Conservation (phyloP, 92 coral and sea anemone species). For the Blastomussa wellsi region DNA sequence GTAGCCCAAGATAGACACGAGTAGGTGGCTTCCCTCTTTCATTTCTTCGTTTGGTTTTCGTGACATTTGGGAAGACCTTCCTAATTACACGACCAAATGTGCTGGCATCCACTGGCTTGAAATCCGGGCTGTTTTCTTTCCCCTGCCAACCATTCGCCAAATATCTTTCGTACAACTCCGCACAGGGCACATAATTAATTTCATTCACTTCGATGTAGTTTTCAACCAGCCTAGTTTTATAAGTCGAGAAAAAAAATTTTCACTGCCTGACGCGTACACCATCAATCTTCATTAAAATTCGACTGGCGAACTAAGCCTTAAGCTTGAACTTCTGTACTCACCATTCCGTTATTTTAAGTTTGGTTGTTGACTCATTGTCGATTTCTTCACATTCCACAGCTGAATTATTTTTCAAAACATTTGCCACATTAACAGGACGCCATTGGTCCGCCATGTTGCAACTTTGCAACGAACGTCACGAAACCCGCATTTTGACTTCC, state of each 20-base stretch:
- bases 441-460: slow-evolving; percentile 2
- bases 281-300: neutral
- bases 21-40: neutral
- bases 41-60: neutral
- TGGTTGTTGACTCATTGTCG: neutral
- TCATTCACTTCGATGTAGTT: neutral
- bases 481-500: neutral
- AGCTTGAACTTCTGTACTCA: neutral
- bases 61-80: neutral
- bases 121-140: slow-evolving; percentile 2
- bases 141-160: neutral
- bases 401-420: neutral
- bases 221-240: slow-evolving; percentile 5
- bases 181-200: neutral
- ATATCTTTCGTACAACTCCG: neutral
- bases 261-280: neutral
- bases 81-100: neutral
- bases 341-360: neutral
- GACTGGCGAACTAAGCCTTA: neutral
- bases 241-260: neutral
- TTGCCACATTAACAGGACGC: neutral
- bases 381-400: neutral
- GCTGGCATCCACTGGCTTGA: neutral
- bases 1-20: neutral
- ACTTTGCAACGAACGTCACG: neutral